phyloP scores from a whole-genome alignment of 2,888 invertebrate genomes.

The Dinocampus coccinellae region DNA sequence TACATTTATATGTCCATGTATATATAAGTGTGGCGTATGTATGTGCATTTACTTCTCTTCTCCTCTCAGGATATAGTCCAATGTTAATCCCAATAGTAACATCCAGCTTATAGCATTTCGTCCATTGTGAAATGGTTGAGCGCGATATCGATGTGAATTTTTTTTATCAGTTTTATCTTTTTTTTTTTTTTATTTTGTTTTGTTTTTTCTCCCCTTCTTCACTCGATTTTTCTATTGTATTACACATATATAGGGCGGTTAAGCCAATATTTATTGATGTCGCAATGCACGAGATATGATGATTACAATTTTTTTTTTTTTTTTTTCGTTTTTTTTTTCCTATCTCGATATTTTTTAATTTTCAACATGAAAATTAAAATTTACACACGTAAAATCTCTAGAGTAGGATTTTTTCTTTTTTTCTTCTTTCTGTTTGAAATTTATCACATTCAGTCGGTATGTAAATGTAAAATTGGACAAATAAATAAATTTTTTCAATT shows the following conservation, averaged over 20 bases:
- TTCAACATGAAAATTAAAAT: not conserved
- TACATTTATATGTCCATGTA: too few relatives aligned
- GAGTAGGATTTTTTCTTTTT: too few relatives aligned
- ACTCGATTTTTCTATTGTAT: not conserved
- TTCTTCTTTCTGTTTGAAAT: too few relatives aligned
- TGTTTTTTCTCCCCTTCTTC: not conserved
- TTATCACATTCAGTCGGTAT: too few relatives aligned
- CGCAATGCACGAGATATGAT: conserved; percentile 2
- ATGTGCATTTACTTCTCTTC: not conserved
- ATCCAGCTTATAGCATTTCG: conserved; percentile 7
- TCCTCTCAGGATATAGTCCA: not conserved
- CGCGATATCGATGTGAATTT: not conserved
- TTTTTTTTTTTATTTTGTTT: not conserved
- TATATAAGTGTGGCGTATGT: too few relatives aligned
- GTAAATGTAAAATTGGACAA: too few relatives aligned
- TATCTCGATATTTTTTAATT: not conserved
- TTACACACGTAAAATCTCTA: not conserved
- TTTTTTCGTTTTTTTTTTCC: not conserved
- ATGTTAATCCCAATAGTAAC: conserved; percentile 20
- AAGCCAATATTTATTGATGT: conserved; percentile 18
- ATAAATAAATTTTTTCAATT: too few relatives aligned
- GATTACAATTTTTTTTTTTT: not conserved
- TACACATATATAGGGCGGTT: not conserved
- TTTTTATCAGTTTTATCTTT: not conserved
- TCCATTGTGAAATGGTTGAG: conserved; percentile 9